These are phyloP conservation scores for Zelostemma sp. DNA, from an alignment of 1,140 invertebrate species.

Conservation along the genomic window DNA sequence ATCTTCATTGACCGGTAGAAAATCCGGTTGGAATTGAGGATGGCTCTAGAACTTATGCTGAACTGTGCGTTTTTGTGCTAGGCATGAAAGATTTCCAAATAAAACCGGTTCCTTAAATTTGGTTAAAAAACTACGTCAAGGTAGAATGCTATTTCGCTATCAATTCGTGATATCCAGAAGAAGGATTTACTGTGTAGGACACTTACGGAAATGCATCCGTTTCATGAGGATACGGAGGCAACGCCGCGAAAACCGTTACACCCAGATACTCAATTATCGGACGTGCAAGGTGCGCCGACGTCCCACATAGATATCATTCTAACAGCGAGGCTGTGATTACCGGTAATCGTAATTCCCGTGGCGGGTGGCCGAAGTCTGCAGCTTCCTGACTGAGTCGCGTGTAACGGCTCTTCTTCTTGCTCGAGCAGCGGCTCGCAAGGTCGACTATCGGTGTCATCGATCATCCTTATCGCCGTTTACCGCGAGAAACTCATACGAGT, in stretches of 20 bases:
- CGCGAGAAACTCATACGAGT: background rate
- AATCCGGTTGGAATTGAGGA: too few species aligned
- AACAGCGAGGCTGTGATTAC: constrained; percentile 22
- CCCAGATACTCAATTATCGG: constrained; percentile 15
- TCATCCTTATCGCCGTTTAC: background rate
- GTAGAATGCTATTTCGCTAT: too few species aligned
- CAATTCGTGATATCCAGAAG: too few species aligned
- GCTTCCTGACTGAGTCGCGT: constrained; percentile 23
- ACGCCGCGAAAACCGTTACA: constrained; percentile 26
- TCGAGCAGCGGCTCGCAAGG: constrained; percentile 12
- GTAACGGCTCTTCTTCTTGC: constrained; percentile 30
- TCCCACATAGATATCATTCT: constrained; percentile 17
- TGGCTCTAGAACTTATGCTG: too few species aligned
- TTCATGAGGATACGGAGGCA: background rate
- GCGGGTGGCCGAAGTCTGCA: constrained; percentile 13
- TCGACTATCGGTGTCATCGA: constrained; percentile 12
- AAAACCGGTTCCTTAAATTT: too few species aligned
- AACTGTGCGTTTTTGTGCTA: too few species aligned
- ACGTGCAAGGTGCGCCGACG: constrained; percentile 10
- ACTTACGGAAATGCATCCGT: constrained; percentile 1
- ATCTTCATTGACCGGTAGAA: too few species aligned
- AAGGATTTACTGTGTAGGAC: too few species aligned
- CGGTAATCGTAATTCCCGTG: constrained; percentile 25
- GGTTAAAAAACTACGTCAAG: too few species aligned
- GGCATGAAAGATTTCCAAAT: too few species aligned